Conservation (phyloP, 2,797 vertebrate species). For the Picus viridis region DNA sequence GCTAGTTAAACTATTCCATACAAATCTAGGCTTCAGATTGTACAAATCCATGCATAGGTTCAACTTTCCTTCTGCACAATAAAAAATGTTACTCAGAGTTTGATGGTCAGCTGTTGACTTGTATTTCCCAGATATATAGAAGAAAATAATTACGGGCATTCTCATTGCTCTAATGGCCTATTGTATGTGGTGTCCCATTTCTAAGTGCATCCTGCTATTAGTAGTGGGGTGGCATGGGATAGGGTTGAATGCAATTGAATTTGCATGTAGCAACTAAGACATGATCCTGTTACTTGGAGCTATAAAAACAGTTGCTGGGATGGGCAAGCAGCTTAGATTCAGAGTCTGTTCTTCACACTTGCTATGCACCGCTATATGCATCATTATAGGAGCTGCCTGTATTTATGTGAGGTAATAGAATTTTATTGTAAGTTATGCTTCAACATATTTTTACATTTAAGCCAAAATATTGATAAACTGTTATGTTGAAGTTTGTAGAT, state of each 20-base stretch:
- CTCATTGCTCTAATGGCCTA: slow-evolving; percentile 52
- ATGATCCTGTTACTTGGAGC: slow-evolving; percentile 10
- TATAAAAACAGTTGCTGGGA: slow-evolving; percentile 36
- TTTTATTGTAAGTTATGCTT: slow-evolving; percentile 32
- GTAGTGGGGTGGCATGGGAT: slow-evolving; percentile 35
- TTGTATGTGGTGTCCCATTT: slow-evolving; percentile 31
- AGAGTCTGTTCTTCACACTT: slow-evolving; percentile 2
- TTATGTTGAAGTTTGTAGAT: not conserved
- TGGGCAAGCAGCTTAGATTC: not conserved
- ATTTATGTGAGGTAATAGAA: slow-evolving; percentile 75
- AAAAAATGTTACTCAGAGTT: not conserved
- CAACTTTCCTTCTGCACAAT: not conserved
- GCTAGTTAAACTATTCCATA: not conserved
- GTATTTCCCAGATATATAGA: slow-evolving; percentile 13
- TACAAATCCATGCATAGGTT: not conserved
- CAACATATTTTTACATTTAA: not conserved
- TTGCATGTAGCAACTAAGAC: slow-evolving; percentile 5
- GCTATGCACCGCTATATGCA: slow-evolving; percentile 71
- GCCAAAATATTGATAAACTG: not conserved
- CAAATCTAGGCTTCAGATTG: not conserved
- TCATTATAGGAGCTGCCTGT: slow-evolving; percentile 65
- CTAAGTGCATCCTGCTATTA: slow-evolving; percentile 75
- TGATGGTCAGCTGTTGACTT: not conserved
- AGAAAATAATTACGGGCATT: slow-evolving; percentile 28
- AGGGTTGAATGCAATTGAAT: slow-evolving; percentile 49